Conservation (phyloP, 2,113 vertebrate species). For the Ciconia maguari region DNA sequence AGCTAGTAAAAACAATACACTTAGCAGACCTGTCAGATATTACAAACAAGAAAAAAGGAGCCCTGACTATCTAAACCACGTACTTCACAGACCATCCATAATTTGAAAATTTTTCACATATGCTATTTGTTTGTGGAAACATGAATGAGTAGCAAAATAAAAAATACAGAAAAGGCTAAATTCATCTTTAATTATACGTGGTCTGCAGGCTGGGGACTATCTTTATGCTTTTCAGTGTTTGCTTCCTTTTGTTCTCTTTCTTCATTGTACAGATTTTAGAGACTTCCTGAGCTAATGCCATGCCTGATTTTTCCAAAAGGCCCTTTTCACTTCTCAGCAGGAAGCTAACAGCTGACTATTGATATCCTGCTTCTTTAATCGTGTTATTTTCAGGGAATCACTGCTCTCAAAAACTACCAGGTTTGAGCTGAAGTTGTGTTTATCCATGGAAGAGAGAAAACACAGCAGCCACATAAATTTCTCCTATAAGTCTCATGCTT, state of each 20-base stretch:
- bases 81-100: background rate
- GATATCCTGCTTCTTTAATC: background rate
- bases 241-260: background rate
- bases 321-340: background rate
- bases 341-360: background rate
- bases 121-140: background rate
- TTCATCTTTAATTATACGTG: background rate
- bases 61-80: background rate
- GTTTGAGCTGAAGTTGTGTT: background rate
- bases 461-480: background rate
- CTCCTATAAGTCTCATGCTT: background rate
- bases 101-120: background rate
- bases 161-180: background rate
- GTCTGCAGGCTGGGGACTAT: background rate
- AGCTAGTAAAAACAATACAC: background rate
- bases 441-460: background rate
- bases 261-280: background rate
- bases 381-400: background rate
- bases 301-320: background rate
- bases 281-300: background rate
- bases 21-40: background rate
- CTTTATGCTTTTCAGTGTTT: background rate
- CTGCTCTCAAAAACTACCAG: background rate
- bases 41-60: background rate
- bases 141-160: background rate